Percentiles rank a stretch among this genome's conserved stretches.
These are phyloP conservation scores for Bombus sibiricus DNA, from an alignment of 1,140 invertebrate genomes.

Conservation along the genomic window DNA sequence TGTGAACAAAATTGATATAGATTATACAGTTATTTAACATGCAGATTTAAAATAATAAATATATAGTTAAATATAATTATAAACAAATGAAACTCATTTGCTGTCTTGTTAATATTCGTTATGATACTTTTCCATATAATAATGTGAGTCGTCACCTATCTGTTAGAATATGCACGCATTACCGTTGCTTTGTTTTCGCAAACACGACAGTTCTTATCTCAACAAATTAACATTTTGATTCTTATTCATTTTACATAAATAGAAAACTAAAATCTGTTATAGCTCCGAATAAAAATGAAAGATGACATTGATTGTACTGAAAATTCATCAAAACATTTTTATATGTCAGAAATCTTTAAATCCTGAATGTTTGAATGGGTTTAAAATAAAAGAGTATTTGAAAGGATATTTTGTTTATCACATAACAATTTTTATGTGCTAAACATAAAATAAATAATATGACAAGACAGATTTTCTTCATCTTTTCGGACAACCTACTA, in stretches of 20 bases:
- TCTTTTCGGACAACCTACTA: background rate
- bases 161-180: background rate
- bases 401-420: background rate
- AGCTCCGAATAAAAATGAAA: background rate
- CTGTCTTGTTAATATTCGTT: background rate
- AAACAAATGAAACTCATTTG: background rate
- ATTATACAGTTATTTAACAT: background rate
- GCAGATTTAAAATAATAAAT: background rate
- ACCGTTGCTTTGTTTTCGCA: background rate
- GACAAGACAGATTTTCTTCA: background rate
- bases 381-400: background rate
- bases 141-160: background rate
- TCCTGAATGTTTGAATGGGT: background rate
- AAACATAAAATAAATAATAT: background rate
- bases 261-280: background rate
- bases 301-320: background rate
- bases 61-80: background rate
- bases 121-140: background rate
- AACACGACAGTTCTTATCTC: background rate
- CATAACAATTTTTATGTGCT: background rate
- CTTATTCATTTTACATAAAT: background rate
- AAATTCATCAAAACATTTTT: background rate
- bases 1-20: background rate
- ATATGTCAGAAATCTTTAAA: background rate
- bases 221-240: background rate